A percentile compares a stretch with the other conserved stretches of the same genome.
phyloP scores from a whole-genome alignment of 2,888 invertebrate species.

The Drosophila austrosaltans region DNA sequence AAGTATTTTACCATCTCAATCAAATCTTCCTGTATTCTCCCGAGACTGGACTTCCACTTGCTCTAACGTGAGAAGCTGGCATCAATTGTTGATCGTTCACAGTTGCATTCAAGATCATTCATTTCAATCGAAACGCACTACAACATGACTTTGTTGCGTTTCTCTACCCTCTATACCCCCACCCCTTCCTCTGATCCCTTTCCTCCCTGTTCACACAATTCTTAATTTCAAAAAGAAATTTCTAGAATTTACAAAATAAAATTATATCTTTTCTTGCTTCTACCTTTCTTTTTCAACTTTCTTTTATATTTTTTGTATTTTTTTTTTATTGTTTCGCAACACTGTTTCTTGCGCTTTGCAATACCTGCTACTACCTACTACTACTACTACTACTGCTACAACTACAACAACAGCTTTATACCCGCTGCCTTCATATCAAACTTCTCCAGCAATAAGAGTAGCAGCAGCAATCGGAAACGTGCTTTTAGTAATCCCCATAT shows the following conservation, averaged over 20 bases:
- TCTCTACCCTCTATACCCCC: background rate
- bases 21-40: no score
- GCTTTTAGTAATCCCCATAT: slow-evolving; percentile 81
- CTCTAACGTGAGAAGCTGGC: background rate
- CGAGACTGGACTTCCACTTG: background rate
- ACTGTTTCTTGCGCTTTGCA: slow-evolving; percentile 43
- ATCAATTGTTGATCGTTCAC: slow-evolving; percentile 1
- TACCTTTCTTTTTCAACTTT: slow-evolving; percentile 34
- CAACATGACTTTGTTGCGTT: slow-evolving; percentile 3
- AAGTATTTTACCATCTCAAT: no score
- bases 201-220: background rate
- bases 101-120: slow-evolving; percentile 13
- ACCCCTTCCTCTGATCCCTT: background rate
- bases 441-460: slow-evolving; percentile 19
- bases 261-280: slow-evolving; percentile 51
- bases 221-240: slow-evolving; percentile 4
- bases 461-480: slow-evolving; percentile 68
- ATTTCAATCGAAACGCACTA: slow-evolving; percentile 6
- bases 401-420: slow-evolving; percentile 47
- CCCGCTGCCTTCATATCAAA: slow-evolving; percentile 24
- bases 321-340: slow-evolving; percentile 31
- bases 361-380: slow-evolving; percentile 30
- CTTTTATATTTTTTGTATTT: slow-evolving; percentile 23
- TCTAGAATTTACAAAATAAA: slow-evolving; percentile 12
- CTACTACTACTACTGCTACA: slow-evolving; percentile 26